Percentiles rank a stretch among this genome's conserved stretches.
phyloP scores from a whole-genome alignment of 92 coral and sea anemone genomes.

The Isaurus tuberculatus region DNA sequence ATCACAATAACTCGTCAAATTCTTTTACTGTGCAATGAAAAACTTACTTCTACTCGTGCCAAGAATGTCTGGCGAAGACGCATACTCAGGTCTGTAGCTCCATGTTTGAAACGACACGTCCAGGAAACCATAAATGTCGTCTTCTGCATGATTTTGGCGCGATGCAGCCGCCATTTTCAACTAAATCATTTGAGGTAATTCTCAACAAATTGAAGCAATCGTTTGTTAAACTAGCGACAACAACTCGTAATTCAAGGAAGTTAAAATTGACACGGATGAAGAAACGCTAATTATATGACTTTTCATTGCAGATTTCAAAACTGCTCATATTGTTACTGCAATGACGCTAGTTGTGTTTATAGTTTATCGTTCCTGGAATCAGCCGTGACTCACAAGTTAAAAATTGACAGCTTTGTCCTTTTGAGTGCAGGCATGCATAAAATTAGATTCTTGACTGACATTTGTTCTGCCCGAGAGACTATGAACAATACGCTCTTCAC shows the following conservation, averaged over 20 bases:
- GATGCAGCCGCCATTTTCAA: conserved; percentile 49
- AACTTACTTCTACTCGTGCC: conserved; percentile 72
- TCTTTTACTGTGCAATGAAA: not conserved
- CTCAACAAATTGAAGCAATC: not conserved
- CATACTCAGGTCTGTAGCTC: conserved; percentile 89
- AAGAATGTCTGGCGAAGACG: conserved; percentile 74
- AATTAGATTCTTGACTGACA: not conserved
- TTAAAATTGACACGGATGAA: conserved; percentile 25
- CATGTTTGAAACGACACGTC: conserved; percentile 87
- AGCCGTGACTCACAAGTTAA: conserved; percentile 50
- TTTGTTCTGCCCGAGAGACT: not conserved
- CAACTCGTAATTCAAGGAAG: conserved; percentile 6
- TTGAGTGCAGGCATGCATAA: conserved; percentile 38
- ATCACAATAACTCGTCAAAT: conserved; percentile 5
- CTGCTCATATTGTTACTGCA: conserved; percentile 23
- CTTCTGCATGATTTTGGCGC: conserved; percentile 50
- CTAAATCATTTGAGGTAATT: conserved; percentile 14
- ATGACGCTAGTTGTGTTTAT: not conserved
- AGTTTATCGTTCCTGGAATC: conserved; percentile 42
- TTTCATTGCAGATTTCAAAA: not conserved
- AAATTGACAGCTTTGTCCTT: conserved; percentile 40
- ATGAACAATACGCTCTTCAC: not conserved
- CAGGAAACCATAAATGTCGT: conserved; percentile 78
- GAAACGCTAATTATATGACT: not conserved
- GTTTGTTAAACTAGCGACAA: conserved; percentile 6